Conservation (phyloP, 2,888 invertebrate genomes). For the Catocala sponsa region DNA sequence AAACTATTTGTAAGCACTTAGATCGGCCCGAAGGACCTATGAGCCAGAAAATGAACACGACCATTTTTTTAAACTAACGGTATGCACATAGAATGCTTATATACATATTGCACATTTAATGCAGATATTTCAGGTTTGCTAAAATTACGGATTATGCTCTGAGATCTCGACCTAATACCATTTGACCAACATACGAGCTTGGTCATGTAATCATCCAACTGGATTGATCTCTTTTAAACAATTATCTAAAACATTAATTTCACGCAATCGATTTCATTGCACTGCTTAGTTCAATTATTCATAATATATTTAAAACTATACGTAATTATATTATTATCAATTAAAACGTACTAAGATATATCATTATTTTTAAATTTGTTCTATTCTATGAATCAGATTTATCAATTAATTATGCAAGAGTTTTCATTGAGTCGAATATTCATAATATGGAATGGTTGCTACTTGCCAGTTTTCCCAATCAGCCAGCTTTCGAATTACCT, state of each 20-base stretch:
- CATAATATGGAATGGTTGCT: background rate
- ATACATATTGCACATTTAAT: too few relatives aligned
- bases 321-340: conserved; percentile 1
- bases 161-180: background rate
- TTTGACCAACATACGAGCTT: conserved; percentile 29
- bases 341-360: background rate
- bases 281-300: conserved; percentile 61
- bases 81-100: too few relatives aligned
- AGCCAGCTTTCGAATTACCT: background rate
- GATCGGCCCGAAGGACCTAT: too few relatives aligned
- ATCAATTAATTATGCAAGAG: too few relatives aligned
- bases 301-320: conserved; percentile 25
- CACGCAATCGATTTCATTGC: conserved; percentile 69
- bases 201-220: conserved; percentile 35
- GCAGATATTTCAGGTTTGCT: too few relatives aligned
- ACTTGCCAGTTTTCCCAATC: too few relatives aligned
- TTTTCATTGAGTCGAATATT: background rate
- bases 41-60: too few relatives aligned
- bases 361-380: too few relatives aligned
- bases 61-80: too few relatives aligned
- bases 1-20: too few relatives aligned
- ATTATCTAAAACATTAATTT: conserved; percentile 34
- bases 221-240: conserved; percentile 20
- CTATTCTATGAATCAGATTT: too few relatives aligned
- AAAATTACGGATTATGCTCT: too few relatives aligned